Evolutionary conservation across 2,113 vertebrate genomes (phyloP).

Genomic region (Zosterops hypoxanthus): DNA sequence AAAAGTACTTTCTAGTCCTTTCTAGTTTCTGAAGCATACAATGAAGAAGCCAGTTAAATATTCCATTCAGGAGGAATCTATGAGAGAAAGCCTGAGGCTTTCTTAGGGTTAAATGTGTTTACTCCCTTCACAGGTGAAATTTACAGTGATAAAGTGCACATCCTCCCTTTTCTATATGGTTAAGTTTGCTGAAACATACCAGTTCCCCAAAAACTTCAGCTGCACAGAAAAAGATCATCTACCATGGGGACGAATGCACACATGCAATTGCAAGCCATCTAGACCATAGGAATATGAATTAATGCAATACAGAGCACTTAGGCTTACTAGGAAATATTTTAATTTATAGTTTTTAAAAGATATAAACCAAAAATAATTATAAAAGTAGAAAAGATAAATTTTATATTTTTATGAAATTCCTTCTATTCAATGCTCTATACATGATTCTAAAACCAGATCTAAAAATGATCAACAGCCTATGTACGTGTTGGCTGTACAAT

Average conservation of each 20-base stretch:
- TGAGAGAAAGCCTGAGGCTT: background rate
- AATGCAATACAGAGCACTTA: background rate
- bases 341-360: background rate
- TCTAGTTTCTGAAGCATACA: background rate
- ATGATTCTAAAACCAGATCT: background rate
- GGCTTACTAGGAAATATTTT: background rate
- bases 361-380: background rate
- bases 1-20: background rate
- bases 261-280: background rate
- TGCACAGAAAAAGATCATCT: background rate
- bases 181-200: background rate
- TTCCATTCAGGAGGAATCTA: background rate
- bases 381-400: background rate
- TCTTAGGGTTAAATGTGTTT: background rate
- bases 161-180: background rate
- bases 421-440: background rate
- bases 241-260: background rate
- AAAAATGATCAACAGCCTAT: background rate
- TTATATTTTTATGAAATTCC: background rate
- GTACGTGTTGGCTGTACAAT: background rate
- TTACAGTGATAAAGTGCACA: background rate
- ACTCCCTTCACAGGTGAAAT: background rate
- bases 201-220: background rate
- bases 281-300: background rate
- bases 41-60: background rate